A percentile compares a stretch with the other conserved stretches of the same genome.
phyloP scores from a whole-genome alignment of 2,797 vertebrate genomes.

The Discoglossus pictus region DNA sequence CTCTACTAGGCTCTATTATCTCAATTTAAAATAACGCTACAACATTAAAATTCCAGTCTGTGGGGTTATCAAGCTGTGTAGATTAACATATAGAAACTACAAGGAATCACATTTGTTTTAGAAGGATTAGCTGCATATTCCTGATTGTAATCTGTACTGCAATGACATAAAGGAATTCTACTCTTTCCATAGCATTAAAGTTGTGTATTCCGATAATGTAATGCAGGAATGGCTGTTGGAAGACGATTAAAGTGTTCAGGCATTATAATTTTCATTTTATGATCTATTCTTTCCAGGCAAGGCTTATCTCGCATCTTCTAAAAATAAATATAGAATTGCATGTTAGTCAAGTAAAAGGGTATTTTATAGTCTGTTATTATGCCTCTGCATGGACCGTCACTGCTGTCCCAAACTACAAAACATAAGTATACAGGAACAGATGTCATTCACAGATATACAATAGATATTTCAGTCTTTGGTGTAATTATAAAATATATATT shows the following conservation, averaged over 20 bases:
- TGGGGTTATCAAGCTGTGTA: constrained; percentile 5
- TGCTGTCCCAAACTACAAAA: too few relatives aligned
- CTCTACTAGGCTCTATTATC: too few relatives aligned
- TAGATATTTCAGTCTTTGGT: too few relatives aligned
- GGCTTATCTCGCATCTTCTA: too few relatives aligned
- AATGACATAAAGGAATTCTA: constrained; percentile 21
- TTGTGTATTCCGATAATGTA: constrained; percentile 25
- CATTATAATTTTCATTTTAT: constrained; percentile 8
- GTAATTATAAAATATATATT: too few relatives aligned
- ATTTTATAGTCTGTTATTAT: too few relatives aligned
- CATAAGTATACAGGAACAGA: too few relatives aligned
- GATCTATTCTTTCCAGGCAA: constrained; percentile 1
- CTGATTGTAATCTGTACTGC: constrained; percentile 26
- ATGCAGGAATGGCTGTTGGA: not conserved
- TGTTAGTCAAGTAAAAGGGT: too few relatives aligned
- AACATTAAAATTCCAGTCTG: constrained; percentile 24
- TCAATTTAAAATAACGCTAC: constrained; percentile 7
- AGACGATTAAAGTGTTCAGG: not conserved
- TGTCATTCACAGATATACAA: too few relatives aligned
- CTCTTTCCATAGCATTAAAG: constrained; percentile 6
- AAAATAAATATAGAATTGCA: too few relatives aligned
- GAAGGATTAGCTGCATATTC: constrained; percentile 32
- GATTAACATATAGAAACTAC: constrained; percentile 15
- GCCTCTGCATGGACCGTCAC: too few relatives aligned
- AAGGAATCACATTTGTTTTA: constrained; percentile 30